These are phyloP conservation scores for Furcifer pardalis DNA, from an alignment of 2,797 vertebrate genomes.

Conservation along the genomic window DNA sequence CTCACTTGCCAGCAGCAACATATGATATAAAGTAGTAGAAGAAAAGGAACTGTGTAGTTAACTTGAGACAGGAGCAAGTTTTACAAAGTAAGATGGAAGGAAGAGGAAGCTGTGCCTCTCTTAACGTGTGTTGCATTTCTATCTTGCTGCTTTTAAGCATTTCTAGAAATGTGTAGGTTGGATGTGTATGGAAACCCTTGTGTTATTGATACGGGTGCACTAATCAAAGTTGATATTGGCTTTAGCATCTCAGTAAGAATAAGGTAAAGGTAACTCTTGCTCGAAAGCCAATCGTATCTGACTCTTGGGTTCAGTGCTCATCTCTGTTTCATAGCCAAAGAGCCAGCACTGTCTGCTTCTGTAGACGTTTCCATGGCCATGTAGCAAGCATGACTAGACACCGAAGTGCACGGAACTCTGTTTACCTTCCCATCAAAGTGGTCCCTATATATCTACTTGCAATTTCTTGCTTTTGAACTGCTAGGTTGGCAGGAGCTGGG, in stretches of 20 bases:
- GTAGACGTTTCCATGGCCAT: too few species aligned
- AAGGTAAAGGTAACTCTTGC: too few species aligned
- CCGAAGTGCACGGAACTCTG: too few species aligned
- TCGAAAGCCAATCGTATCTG: too few species aligned
- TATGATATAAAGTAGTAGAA: not conserved
- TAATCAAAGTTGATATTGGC: not conserved
- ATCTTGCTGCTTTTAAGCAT: not conserved
- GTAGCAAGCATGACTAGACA: too few species aligned
- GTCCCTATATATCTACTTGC: too few species aligned
- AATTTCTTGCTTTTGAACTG: too few species aligned
- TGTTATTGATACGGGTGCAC: not conserved
- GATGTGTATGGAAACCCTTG: not conserved
- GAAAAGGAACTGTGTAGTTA: not conserved
- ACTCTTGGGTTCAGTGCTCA: too few species aligned
- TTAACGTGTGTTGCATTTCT: not conserved
- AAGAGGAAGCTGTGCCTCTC: not conserved
- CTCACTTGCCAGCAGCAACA: not conserved
- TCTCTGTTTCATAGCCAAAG: too few species aligned
- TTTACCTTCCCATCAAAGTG: too few species aligned
- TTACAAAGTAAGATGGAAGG: not conserved
- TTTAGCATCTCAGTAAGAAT: not conserved
- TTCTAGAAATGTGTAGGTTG: not conserved
- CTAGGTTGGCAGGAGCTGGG: too few species aligned
- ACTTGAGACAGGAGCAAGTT: not conserved
- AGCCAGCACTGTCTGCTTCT: too few species aligned